A percentile compares a stretch with the other conserved stretches of the same genome.
These are phyloP conservation scores for Octomys mimax DNA, from an alignment of 2,797 vertebrate genomes.

Conservation along the genomic window DNA sequence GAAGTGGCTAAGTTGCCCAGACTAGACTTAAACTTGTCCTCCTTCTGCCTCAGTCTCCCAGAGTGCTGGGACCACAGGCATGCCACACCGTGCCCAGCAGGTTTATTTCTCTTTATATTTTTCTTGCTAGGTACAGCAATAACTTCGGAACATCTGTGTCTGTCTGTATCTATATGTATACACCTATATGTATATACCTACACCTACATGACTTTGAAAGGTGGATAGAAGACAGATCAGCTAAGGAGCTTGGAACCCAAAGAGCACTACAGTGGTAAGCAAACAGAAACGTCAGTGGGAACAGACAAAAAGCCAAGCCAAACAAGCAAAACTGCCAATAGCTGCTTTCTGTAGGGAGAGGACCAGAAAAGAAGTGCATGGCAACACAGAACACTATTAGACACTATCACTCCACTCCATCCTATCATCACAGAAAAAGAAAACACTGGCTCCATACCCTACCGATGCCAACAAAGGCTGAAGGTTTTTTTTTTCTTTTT, in stretches of 20 bases:
- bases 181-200: neutral
- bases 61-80: neutral
- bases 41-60: neutral
- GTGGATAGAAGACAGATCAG: neutral
- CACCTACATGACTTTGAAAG: slow-evolving; percentile 7
- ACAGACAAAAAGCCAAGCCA: neutral
- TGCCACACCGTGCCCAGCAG: neutral
- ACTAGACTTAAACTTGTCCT: neutral
- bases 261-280: neutral
- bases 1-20: neutral
- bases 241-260: slow-evolving; percentile 16
- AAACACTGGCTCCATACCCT: neutral
- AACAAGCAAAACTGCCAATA: neutral
- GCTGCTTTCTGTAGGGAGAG: slow-evolving; percentile 5
- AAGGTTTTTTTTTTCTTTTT: neutral
- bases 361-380: neutral
- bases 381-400: slow-evolving; percentile 21
- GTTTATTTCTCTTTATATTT: slow-evolving; percentile 20
- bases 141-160: neutral
- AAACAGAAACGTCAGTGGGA: slow-evolving; percentile 41
- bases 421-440: neutral
- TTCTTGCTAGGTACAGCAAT: slow-evolving; percentile 23
- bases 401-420: neutral
- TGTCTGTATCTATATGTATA: neutral
- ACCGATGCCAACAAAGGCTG: neutral